Evolutionary conservation across 2,113 vertebrate species (phyloP).

Genomic region (Ancistrus triradiatus): DNA sequence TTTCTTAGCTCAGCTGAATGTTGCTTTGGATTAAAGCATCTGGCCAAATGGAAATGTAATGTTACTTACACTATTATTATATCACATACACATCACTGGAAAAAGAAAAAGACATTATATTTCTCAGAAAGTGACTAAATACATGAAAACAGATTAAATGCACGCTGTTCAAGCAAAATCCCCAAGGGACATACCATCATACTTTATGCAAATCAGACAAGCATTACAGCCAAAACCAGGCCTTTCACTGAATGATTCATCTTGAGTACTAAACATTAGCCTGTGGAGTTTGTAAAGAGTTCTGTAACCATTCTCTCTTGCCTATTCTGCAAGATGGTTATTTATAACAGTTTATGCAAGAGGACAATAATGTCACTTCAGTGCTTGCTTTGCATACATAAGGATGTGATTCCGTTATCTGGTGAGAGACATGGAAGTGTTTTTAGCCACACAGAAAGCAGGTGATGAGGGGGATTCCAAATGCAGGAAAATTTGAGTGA

Average conservation of each 20-base stretch:
- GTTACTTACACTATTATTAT: too few relatives aligned
- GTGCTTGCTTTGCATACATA: slow-evolving; percentile 36
- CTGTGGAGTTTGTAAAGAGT: slow-evolving; percentile 5
- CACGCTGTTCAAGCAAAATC: slow-evolving; percentile 14
- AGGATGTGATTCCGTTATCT: slow-evolving; percentile 42
- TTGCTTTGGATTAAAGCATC: too few relatives aligned
- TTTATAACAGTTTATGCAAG: too few relatives aligned
- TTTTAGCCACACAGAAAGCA: slow-evolving; percentile 31
- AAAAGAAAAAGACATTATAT: not conserved
- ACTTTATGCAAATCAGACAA: slow-evolving; percentile 36
- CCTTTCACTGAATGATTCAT: slow-evolving; percentile 21
- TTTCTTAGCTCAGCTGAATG: too few relatives aligned
- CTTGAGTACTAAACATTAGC: not conserved
- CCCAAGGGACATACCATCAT: slow-evolving; percentile 30
- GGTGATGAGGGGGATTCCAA: slow-evolving; percentile 64
- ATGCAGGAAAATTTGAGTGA: slow-evolving; percentile 52
- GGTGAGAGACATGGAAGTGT: slow-evolving; percentile 36
- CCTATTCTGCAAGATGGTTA: not conserved
- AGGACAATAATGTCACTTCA: slow-evolving; percentile 20
- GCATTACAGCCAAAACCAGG: slow-evolving; percentile 7
- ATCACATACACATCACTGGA: too few relatives aligned
- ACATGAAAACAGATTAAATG: slow-evolving; percentile 10
- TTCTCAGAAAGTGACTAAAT: slow-evolving; percentile 26
- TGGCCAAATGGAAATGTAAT: too few relatives aligned
- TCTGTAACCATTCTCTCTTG: not conserved